A percentile compares a stretch with the other conserved stretches of the same genome.
phyloP scores from a whole-genome alignment of 2,888 invertebrate species.

The Hypselothyrea guttata region DNA sequence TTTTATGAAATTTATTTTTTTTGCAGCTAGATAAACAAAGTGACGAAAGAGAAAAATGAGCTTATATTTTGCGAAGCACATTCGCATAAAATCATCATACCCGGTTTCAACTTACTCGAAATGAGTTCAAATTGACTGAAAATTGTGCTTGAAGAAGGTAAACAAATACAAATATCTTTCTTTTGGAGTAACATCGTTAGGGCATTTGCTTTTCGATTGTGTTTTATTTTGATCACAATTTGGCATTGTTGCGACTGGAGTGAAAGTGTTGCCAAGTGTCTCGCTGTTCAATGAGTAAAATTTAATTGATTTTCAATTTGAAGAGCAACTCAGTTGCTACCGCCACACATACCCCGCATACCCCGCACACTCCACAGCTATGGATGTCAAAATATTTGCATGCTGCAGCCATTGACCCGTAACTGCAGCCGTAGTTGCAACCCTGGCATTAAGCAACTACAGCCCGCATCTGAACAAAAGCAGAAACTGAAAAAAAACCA shows the following conservation, averaged over 20 bases:
- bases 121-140: too few relatives aligned
- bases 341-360: background rate
- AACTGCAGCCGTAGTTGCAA: background rate
- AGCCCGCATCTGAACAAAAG: slow-evolving; percentile 53
- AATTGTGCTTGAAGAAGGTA: too few relatives aligned
- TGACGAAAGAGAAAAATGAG: too few relatives aligned
- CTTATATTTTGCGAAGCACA: too few relatives aligned
- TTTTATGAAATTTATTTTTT: too few relatives aligned
- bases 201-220: background rate
- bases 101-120: too few relatives aligned
- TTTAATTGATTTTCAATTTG: slow-evolving; percentile 48
- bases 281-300: slow-evolving; percentile 22
- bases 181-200: too few relatives aligned
- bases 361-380: background rate
- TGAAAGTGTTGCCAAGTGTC: slow-evolving; percentile 1
- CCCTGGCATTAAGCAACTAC: background rate
- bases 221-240: slow-evolving; percentile 1
- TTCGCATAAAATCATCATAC: too few relatives aligned
- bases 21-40: too few relatives aligned
- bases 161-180: too few relatives aligned
- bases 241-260: slow-evolving; percentile 13
- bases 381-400: slow-evolving; percentile 49
- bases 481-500: slow-evolving; percentile 2
- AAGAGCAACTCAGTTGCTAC: slow-evolving; percentile 38
- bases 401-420: slow-evolving; percentile 54